Evolutionary conservation across 2,888 invertebrate species (phyloP), one percentile per base, ranked within the genome.

Genomic region (Neoitamus cyanurus): DNA sequence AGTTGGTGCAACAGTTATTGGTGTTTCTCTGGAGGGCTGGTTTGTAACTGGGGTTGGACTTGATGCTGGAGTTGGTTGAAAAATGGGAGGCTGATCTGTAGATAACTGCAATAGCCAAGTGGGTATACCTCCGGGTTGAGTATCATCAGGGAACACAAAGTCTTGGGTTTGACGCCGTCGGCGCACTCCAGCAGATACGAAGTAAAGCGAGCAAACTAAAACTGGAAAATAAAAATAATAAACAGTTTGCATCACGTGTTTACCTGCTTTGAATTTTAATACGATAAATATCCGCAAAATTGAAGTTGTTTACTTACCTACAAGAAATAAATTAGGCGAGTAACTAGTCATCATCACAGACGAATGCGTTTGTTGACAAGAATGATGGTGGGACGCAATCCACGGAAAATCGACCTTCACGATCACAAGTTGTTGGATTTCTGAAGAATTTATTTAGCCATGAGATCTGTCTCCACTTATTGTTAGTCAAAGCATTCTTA

Each of bases 91-190:
- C 25, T 28, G 20, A 77, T 1, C 11, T 28, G 28, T 28, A 13
- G 30, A 28, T 28, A 3, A 13, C n/a, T n/a, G n/a, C 11, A 20
- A 5, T 9, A 42, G n/a, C 77, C 77, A 77, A 36, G 77, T 2
- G 2, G 82, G 82, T 15, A 83, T 83, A 42, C 69, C 69, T 15
- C 30, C 13, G 15, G 68, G 68, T 20, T 68, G 82, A 30, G 1
- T 37, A 31, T 83, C 83, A 48, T 83, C 83, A 15, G 83, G 83
- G 69, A 83, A 83, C n/a, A 83, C 11, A 37, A 83, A 83, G 70
- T 83, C 83, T 48, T 78, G 78, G 25, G n/a, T n/a, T n/a, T n/a
- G n/a, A n/a, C 78, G 78, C 42, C 46, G 28, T 20, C 48, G 25
- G 1, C 78, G 46, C 13, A 78, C 48, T 28, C 28, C 46, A 37